phyloP scores from a whole-genome alignment of 2,797 vertebrate species.

The Pteronotus mesoamericanus region DNA sequence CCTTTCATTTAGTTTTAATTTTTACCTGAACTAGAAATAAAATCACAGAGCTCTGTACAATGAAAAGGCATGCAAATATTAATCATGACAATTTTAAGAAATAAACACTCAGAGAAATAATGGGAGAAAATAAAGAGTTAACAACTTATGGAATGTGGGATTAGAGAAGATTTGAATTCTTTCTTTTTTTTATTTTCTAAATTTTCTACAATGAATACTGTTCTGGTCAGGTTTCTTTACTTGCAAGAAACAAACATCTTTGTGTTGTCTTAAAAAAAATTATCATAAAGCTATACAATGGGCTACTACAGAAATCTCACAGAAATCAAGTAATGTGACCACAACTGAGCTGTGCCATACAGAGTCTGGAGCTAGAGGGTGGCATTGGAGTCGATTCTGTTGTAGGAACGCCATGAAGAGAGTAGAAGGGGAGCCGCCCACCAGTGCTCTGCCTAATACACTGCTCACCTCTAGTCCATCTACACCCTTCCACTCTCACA shows the following conservation, averaged over 20 bases:
- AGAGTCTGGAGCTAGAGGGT: background rate
- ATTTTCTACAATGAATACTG: background rate
- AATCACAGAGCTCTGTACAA: background rate
- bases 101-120: constrained; percentile 14
- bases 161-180: background rate
- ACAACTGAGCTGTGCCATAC: background rate
- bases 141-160: background rate
- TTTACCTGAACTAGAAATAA: background rate
- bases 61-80: constrained; percentile 3
- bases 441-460: too few species aligned
- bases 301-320: background rate
- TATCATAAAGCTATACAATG: background rate
- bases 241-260: background rate
- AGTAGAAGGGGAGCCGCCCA: background rate
- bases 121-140: background rate
- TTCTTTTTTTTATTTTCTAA: background rate
- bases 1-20: constrained; percentile 29
- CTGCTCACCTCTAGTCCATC: fast-evolving
- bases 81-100: constrained; percentile 19
- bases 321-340: background rate
- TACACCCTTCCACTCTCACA: background rate
- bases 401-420: background rate
- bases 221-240: background rate
- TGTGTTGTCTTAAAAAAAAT: background rate
- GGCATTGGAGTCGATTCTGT: background rate